A percentile compares a stretch with the other conserved stretches of the same genome.
Conservation (phyloP, 2,888 invertebrate species). For the Hydriomena furcata region DNA sequence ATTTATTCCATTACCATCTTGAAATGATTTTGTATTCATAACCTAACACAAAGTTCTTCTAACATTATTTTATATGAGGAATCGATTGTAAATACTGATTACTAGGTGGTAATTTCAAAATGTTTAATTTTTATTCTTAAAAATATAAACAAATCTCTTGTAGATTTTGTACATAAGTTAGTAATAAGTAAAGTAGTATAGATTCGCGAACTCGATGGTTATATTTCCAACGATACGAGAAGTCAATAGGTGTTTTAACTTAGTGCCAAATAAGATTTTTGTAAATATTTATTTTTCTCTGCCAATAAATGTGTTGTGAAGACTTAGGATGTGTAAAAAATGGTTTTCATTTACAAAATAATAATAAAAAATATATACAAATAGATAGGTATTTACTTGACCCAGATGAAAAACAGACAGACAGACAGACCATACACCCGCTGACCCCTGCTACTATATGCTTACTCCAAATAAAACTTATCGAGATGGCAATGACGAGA, state of each 20-base stretch:
- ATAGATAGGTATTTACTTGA: too few species aligned
- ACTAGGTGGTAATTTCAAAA: background rate
- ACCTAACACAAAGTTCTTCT: too few species aligned
- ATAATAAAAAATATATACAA: too few species aligned
- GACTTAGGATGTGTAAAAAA: conserved; percentile 9
- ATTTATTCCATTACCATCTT: too few species aligned
- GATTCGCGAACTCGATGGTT: conserved; percentile 26
- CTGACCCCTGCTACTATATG: too few species aligned
- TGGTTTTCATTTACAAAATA: conserved; percentile 5
- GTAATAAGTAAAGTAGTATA: conserved; percentile 23
- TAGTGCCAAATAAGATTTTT: conserved; percentile 38
- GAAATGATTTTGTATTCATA: too few species aligned
- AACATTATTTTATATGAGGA: background rate
- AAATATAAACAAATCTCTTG: conserved; percentile 26
- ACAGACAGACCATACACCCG: too few species aligned
- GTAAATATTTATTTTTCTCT: conserved; percentile 36
- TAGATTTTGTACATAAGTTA: conserved; percentile 49
- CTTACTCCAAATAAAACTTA: too few species aligned
- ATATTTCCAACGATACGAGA: conserved; percentile 8
- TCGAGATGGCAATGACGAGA: too few species aligned
- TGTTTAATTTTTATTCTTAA: background rate
- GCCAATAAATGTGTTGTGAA: conserved; percentile 39
- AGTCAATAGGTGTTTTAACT: conserved; percentile 25
- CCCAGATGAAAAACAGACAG: too few species aligned
- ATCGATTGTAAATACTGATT: conserved; percentile 12